Percentiles rank a stretch among this genome's conserved stretches.
phyloP scores from a whole-genome alignment of 1,140 invertebrate species.

The Anastrepha ludens region DNA sequence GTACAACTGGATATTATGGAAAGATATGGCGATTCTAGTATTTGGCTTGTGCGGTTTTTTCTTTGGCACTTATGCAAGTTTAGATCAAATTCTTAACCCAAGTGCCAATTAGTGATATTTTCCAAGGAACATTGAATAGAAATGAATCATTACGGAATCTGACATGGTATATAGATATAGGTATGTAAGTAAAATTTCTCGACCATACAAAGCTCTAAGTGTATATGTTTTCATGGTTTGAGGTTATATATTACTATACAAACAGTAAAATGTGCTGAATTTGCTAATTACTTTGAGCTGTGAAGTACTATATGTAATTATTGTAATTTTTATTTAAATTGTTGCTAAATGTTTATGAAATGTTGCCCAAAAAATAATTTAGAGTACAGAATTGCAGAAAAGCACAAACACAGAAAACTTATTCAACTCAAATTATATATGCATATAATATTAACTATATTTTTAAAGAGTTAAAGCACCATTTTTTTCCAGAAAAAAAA shows the following conservation, averaged over 20 bases:
- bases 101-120: constrained; percentile 60
- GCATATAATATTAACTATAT: no score
- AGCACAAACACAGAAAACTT: not conserved
- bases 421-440: no score
- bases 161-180: not conserved
- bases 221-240: no score
- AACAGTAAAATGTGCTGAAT: not conserved
- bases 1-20: constrained; percentile 80
- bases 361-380: not conserved
- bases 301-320: constrained; percentile 6
- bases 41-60: constrained; percentile 86
- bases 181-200: not conserved
- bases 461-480: no score
- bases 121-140: not conserved
- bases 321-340: not conserved
- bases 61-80: constrained; percentile 86
- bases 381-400: not conserved
- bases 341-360: not conserved
- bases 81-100: constrained; percentile 79
- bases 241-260: no score
- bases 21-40: constrained; percentile 82
- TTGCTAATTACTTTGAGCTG: not conserved
- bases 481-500: no score
- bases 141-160: not conserved
- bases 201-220: no score